A percentile compares a stretch with the other conserved stretches of the same genome.
phyloP scores from a whole-genome alignment of 2,888 invertebrate genomes.

The Folsomia manolachei region DNA sequence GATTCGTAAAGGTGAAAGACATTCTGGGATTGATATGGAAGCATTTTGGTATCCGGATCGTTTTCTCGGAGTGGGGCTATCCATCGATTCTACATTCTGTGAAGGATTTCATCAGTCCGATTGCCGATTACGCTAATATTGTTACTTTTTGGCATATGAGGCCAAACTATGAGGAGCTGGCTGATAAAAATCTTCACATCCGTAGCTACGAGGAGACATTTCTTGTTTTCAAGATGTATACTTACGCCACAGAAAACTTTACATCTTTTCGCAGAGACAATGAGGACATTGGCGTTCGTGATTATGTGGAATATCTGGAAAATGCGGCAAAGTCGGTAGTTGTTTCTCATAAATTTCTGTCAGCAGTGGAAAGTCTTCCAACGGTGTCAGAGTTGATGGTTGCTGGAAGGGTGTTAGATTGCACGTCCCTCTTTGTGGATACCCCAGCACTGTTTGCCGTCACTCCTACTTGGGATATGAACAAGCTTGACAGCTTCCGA shows the following conservation, averaged over 20 bases:
- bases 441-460: no score
- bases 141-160: no score
- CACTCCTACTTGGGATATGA: no score
- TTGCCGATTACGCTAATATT: neutral
- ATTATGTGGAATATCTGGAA: neutral
- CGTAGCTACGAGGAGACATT: neutral
- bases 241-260: neutral
- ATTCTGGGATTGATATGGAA: neutral
- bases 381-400: neutral
- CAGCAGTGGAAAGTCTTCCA: neutral
- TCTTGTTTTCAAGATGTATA: neutral
- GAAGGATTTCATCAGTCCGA: neutral
- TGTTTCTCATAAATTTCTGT: neutral
- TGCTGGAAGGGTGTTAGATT: neutral
- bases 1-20: neutral
- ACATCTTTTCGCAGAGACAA: neutral
- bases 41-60: neutral
- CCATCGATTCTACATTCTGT: neutral
- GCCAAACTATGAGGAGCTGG: neutral
- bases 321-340: neutral
- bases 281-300: neutral
- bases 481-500: no score
- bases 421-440: neutral
- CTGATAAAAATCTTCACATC: neutral
- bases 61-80: neutral